Evolutionary conservation across 2,888 invertebrate species (phyloP).

Genomic region (Volucella bombylans): DNA sequence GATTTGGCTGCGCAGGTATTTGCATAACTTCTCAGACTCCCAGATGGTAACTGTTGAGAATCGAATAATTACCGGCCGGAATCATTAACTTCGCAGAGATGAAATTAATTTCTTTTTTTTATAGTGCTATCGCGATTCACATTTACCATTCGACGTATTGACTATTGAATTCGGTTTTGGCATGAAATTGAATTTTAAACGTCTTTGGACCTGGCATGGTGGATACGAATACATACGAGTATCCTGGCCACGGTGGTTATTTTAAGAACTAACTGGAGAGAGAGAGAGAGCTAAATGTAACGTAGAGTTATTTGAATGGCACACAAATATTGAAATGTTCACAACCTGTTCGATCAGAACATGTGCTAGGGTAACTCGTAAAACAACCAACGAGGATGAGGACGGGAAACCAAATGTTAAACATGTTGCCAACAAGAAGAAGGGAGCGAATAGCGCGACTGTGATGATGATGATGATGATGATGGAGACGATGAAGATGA

Average conservation of each 20-base stretch:
- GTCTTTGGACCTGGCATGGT: constrained; percentile 9
- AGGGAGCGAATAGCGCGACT: background rate
- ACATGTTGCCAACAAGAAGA: constrained; percentile 58
- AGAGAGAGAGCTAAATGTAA: constrained; percentile 5
- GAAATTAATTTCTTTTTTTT: constrained; percentile 6
- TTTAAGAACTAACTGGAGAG: background rate
- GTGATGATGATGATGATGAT: constrained; percentile 3
- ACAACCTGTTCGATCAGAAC: constrained; percentile 66
- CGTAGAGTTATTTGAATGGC: constrained; percentile 40
- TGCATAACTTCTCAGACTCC: background rate
- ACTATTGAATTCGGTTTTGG: constrained; percentile 22
- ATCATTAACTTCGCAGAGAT: constrained; percentile 14
- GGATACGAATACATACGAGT: background rate
- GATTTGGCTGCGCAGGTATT: no score
- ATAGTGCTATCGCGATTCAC: constrained; percentile 10
- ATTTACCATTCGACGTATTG: background rate
- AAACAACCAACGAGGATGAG: constrained; percentile 11
- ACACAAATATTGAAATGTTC: constrained; percentile 68
- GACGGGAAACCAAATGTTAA: constrained; percentile 60
- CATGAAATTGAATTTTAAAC: constrained; percentile 46
- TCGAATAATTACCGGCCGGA: constrained; percentile 20
- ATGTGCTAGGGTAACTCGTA: constrained; percentile 11
- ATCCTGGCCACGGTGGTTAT: constrained; percentile 2
- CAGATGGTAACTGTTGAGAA: constrained; percentile 6
- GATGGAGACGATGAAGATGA: constrained; percentile 11